phyloP scores from a whole-genome alignment of 2,888 invertebrate species.

The Sturmia bella region DNA sequence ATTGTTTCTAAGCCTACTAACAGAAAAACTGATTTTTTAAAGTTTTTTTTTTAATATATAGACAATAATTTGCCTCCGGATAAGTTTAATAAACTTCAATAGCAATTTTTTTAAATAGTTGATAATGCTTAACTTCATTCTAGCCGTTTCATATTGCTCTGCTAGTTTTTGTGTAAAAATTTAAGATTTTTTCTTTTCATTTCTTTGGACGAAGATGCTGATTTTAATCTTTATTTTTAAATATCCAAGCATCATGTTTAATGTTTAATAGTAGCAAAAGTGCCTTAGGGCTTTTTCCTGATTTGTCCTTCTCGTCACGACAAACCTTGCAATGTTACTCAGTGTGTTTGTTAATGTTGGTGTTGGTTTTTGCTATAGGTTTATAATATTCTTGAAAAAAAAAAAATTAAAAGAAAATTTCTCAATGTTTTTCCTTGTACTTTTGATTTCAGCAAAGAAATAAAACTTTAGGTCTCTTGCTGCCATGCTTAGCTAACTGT shows the following conservation, averaged over 20 bases:
- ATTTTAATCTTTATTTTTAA: conserved; percentile 55
- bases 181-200: not conserved
- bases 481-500: conserved; percentile 66
- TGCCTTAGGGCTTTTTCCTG: conserved; percentile 55
- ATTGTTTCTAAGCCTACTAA: no score
- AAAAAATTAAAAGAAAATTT: conserved; percentile 27
- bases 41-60: no score
- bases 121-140: no score
- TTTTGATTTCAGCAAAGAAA: conserved; percentile 47
- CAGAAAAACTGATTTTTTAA: no score
- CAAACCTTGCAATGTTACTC: conserved; percentile 51
- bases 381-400: conserved; percentile 1
- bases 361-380: not conserved
- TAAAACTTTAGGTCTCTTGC: conserved; percentile 59
- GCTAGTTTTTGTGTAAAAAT: no score
- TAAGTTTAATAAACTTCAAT: no score
- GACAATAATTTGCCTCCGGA: no score
- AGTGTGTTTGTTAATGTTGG: conserved; percentile 22
- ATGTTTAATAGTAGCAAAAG: conserved; percentile 51
- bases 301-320: conserved; percentile 53
- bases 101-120: no score
- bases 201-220: conserved; percentile 19
- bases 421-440: conserved; percentile 26
- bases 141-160: no score
- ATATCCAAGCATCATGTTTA: conserved; percentile 56